Evolutionary conservation across 2,888 invertebrate genomes (phyloP).

Genomic region (Cyaniris semiargus): DNA sequence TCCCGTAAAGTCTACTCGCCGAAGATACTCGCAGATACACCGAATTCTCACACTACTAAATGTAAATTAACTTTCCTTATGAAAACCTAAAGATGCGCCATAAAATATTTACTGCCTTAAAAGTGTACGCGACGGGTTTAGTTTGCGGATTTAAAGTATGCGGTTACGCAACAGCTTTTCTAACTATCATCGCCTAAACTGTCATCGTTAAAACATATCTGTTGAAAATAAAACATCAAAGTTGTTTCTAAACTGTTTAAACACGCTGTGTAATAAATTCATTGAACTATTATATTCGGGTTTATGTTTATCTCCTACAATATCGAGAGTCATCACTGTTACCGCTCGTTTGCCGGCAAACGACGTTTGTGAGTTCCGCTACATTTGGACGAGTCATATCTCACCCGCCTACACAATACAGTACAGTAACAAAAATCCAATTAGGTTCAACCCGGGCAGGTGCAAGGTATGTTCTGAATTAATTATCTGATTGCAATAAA

Average conservation of each 20-base stretch:
- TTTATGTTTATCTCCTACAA: no score
- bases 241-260: no score
- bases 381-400: neutral
- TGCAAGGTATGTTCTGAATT: neutral
- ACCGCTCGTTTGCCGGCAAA: neutral
- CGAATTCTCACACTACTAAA: constrained; percentile 37
- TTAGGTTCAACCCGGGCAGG: neutral
- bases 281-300: no score
- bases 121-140: constrained; percentile 39
- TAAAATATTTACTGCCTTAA: constrained; percentile 35
- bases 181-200: constrained; percentile 9
- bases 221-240: no score
- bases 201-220: constrained; percentile 7
- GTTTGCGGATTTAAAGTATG: constrained; percentile 32
- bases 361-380: neutral
- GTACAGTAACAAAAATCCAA: neutral
- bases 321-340: neutral
- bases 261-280: no score
- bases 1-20: constrained; percentile 25
- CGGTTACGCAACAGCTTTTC: constrained; percentile 10
- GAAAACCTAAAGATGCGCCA: constrained; percentile 13
- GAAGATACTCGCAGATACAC: constrained; percentile 23
- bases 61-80: constrained; percentile 42
- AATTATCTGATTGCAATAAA: constrained; percentile 21
- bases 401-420: neutral